Percentiles rank a stretch among this genome's conserved stretches.
phyloP scores from a whole-genome alignment of 2,888 invertebrate species.

The Hipparchia sbordonii region DNA sequence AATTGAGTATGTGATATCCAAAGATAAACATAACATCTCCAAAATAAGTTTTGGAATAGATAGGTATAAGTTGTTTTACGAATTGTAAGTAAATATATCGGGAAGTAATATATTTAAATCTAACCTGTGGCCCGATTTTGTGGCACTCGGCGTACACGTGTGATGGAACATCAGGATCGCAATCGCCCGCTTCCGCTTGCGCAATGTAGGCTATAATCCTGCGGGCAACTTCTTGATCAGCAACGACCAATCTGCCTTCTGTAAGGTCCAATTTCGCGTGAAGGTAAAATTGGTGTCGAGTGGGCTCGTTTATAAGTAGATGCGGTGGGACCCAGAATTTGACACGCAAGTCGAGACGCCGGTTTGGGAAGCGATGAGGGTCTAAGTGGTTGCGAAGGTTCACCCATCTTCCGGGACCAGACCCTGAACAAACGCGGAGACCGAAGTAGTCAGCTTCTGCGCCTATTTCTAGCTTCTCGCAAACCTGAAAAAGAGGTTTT shows the following conservation, averaged over 20 bases:
- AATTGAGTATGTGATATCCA: not conserved
- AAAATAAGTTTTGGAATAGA: too few species aligned
- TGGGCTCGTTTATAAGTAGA: slow-evolving; percentile 91
- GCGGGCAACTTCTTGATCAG: slow-evolving; percentile 86
- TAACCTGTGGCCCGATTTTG: slow-evolving; percentile 80
- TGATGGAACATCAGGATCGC: slow-evolving; percentile 83
- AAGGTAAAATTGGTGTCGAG: slow-evolving; percentile 93
- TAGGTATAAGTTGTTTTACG: too few species aligned
- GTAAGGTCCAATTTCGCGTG: slow-evolving; percentile 90
- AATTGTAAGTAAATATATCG: not conserved
- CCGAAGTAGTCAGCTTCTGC: slow-evolving; percentile 96
- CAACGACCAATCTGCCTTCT: slow-evolving; percentile 88
- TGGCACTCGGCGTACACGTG: slow-evolving; percentile 85
- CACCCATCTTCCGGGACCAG: slow-evolving; percentile 91
- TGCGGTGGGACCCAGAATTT: slow-evolving; percentile 97
- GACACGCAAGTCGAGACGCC: slow-evolving; percentile 88
- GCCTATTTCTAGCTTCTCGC: slow-evolving; percentile 91
- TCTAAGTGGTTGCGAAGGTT: slow-evolving; percentile 92
- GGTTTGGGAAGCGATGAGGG: slow-evolving; percentile 86
- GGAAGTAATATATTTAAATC: slow-evolving; percentile 5
- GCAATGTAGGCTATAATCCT: slow-evolving; percentile 90
- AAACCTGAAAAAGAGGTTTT: slow-evolving; percentile 85
- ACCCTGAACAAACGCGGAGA: slow-evolving; percentile 83
- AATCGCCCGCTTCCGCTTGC: slow-evolving; percentile 88
- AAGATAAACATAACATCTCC: too few species aligned